A percentile compares a stretch with the other conserved stretches of the same genome.
Conservation (phyloP, 2,888 invertebrate species). For the Abrostola tripartita region DNA sequence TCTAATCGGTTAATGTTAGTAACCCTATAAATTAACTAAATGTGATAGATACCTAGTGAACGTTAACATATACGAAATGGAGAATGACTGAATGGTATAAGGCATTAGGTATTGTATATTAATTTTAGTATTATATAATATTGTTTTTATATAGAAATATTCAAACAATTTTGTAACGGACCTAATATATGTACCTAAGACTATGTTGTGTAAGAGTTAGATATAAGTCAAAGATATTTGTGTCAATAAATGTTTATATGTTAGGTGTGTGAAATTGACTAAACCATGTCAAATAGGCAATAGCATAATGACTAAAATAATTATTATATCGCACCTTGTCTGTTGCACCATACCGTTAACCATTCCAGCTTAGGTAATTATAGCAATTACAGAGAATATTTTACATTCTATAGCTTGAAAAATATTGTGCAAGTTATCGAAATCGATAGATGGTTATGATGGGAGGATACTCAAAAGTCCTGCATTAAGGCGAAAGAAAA, state of each 20-base stretch:
- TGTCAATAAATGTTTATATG: slow-evolving; percentile 32
- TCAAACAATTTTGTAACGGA: slow-evolving; percentile 44
- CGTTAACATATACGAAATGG: slow-evolving; percentile 35
- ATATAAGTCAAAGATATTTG: slow-evolving; percentile 7
- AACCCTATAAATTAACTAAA: slow-evolving; percentile 23
- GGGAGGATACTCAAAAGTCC: background rate
- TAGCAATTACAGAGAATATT: too few species aligned
- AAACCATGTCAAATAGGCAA: slow-evolving; percentile 5
- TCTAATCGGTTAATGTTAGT: slow-evolving; percentile 6
- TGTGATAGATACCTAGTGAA: slow-evolving; percentile 34
- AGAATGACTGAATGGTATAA: slow-evolving; percentile 42
- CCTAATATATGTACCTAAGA: slow-evolving; percentile 35
- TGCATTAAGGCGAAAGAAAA: background rate
- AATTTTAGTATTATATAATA: slow-evolving; percentile 37
- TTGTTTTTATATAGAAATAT: slow-evolving; percentile 45
- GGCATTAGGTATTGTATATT: slow-evolving; percentile 20
- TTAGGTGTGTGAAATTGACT: background rate
- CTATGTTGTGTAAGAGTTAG: slow-evolving; percentile 23
- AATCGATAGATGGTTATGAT: slow-evolving; percentile 14
- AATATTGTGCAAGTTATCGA: slow-evolving; percentile 15
- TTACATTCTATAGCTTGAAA: background rate
- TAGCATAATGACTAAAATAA: too few species aligned
- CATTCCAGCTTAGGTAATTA: too few species aligned
- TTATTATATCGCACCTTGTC: too few species aligned
- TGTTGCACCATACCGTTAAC: too few species aligned